Percentiles rank a stretch among this genome's conserved stretches.
Evolutionary conservation across 2,113 vertebrate genomes (phyloP).

Genomic region (Lophotis ruficrista): DNA sequence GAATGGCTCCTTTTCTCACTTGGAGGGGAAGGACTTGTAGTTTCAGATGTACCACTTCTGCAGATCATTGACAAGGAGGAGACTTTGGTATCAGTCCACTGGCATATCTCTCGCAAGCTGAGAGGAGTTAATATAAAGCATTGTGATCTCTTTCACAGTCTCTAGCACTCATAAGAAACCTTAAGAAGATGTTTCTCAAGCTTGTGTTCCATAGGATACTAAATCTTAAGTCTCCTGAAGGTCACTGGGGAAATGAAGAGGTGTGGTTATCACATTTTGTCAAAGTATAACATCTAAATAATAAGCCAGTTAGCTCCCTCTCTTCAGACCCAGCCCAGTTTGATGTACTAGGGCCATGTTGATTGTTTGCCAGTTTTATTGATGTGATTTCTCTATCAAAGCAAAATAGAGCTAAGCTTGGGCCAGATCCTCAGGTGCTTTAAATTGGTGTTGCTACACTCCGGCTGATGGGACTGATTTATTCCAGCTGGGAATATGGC

Average conservation of each 20-base stretch:
- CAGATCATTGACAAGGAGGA: conserved; percentile 42
- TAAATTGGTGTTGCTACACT: background rate
- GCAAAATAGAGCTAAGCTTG: background rate
- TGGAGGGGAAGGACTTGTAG: background rate
- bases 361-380: conserved; percentile 17
- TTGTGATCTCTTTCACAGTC: conserved; percentile 67
- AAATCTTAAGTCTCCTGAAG: conserved; percentile 69
- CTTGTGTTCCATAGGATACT: conserved; percentile 49
- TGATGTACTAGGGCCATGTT: background rate
- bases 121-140: conserved; percentile 56
- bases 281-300: conserved; percentile 32
- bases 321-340: background rate
- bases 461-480: background rate
- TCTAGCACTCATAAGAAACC: conserved; percentile 66
- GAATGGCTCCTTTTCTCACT: conserved; percentile 55
- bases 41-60: conserved; percentile 25
- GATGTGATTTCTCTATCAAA: background rate
- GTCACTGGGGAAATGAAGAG: conserved; percentile 71
- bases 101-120: conserved; percentile 31
- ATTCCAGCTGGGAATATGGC: background rate
- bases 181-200: conserved; percentile 68
- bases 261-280: conserved; percentile 65
- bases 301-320: conserved; percentile 39
- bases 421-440: background rate
- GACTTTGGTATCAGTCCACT: conserved; percentile 44